Evolutionary conservation across 2,797 vertebrate species (phyloP).

Genomic region (Glyptemys insculpta): DNA sequence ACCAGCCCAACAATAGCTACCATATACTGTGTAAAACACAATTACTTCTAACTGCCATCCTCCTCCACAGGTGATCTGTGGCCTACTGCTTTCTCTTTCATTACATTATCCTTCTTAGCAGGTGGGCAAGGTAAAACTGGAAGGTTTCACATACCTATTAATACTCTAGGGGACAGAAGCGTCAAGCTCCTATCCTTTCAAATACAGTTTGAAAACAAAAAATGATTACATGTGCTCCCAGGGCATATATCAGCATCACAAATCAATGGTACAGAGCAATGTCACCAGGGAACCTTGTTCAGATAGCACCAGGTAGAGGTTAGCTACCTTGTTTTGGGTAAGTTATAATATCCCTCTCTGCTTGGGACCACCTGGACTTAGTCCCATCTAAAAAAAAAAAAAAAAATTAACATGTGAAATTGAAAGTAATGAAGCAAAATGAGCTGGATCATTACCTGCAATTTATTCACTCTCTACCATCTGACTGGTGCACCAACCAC

Average conservation of each 20-base stretch:
- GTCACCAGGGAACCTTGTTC: constrained; percentile 9
- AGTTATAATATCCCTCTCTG: neutral
- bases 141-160: neutral
- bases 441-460: neutral
- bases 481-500: neutral
- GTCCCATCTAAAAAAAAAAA: neutral
- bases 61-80: neutral
- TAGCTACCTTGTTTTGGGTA: constrained; percentile 7
- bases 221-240: neutral
- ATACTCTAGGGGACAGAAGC: neutral
- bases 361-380: neutral
- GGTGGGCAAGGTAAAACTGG: constrained; percentile 15
- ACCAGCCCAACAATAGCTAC: neutral
- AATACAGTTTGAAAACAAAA: constrained; percentile 19
- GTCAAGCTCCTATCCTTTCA: neutral
- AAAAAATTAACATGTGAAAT: neutral
- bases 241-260: neutral
- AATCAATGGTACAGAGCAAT: constrained; percentile 11
- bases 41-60: neutral
- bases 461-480: neutral
- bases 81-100: neutral
- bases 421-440: constrained; percentile 3
- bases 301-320: neutral
- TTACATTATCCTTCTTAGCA: constrained; percentile 23
- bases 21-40: neutral